Evolutionary conservation across 1,140 invertebrate genomes (phyloP), one percentile per base, ranked within the genome.

Genomic region (Zaprionus tsacasi): DNA sequence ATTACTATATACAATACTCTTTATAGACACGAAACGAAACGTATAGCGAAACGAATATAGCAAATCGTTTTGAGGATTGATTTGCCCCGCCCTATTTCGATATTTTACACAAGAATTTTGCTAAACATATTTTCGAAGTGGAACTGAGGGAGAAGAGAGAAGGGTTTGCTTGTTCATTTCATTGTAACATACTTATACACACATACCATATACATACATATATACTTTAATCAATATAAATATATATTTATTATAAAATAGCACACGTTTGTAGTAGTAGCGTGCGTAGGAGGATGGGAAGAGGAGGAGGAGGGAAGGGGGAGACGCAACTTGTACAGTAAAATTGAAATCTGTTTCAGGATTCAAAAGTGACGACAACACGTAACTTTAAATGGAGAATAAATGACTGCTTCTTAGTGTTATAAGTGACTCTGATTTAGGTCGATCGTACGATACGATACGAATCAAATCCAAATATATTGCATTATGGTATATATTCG

Each of bases 381-480:
- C 81, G 78, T 89, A 89, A 83, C 83, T 89, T 89, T 89, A 89
- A 89, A 89, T 89, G 85, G 85, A 89, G 85, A 89, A 89, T 89
- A 89, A 89, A 89, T 89, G 85, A 89, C 85, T 89, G 85, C 85
- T 89, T 89, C 85, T 89, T 89, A 89, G 85, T 89, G 58, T 89
- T 85, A 88, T 89, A 89, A 89, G 85, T 89, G 85, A 89, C 86
- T 89, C 85, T 89, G 86, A 89, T 89, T 89, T 89, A 89, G 81
- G 85, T 89, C 83, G 82, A 88, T 87, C 76, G 76, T 88, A 87
- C 77, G 35, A 54, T 17, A 48, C 35, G 52, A 79, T 88, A 78
- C 78, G 73, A 87, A 87, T 83, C 68, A 88, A 89, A 88, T 81
- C 83, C 80, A 83, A 82, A 87, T 87, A 88, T 82, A 79, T 79